A percentile compares a stretch with the other conserved stretches of the same genome.
Evolutionary conservation across 2,797 vertebrate genomes (phyloP).

Genomic region (Arvicola amphibius): DNA sequence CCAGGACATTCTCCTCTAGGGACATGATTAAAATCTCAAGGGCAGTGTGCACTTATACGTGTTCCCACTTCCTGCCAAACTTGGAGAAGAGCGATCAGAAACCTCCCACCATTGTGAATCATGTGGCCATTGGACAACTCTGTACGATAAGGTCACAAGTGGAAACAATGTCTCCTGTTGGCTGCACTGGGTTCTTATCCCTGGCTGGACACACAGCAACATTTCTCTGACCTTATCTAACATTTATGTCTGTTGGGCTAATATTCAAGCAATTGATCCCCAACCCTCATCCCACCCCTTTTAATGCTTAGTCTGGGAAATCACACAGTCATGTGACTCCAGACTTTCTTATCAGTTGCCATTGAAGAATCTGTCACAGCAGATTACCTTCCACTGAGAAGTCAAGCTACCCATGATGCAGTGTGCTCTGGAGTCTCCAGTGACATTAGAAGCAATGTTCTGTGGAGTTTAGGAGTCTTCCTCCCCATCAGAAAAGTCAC

Average conservation of each 20-base stretch:
- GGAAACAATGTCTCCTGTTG: neutral
- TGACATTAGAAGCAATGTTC: neutral
- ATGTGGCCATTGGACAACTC: neutral
- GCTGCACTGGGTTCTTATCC: neutral
- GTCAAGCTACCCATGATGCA: neutral
- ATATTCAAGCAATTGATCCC: neutral
- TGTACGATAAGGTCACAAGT: neutral
- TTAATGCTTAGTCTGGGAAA: neutral
- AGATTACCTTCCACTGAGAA: neutral
- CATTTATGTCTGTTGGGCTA: neutral
- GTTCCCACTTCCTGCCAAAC: neutral
- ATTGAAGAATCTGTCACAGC: neutral
- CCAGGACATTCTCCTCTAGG: neutral
- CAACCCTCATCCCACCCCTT: neutral
- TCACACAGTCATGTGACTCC: neutral
- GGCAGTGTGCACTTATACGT: neutral
- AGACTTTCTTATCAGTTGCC: neutral
- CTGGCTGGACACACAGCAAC: neutral
- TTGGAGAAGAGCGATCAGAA: conserved; percentile 25
- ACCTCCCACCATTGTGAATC: neutral
- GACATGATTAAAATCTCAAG: neutral
- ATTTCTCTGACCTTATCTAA: neutral
- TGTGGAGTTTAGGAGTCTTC: neutral
- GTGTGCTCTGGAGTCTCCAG: neutral
- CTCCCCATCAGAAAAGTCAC: neutral